Evolutionary conservation across 2,797 vertebrate species (phyloP).

Genomic region (Premnoplex brunnescens): DNA sequence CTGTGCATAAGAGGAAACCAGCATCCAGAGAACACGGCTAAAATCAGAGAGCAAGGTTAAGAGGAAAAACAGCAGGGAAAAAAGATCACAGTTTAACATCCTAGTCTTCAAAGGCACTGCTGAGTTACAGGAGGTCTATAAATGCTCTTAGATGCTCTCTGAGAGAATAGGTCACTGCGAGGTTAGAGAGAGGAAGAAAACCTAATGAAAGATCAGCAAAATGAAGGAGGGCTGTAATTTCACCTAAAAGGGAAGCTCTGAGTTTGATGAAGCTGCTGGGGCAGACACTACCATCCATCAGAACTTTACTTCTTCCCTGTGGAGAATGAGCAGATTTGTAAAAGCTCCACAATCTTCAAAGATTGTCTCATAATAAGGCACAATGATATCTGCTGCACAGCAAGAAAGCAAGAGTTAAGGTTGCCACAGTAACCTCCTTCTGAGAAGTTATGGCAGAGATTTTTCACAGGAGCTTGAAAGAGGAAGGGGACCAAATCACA

Average conservation of each 20-base stretch:
- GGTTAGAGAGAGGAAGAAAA: neutral
- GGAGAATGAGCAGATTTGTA: neutral
- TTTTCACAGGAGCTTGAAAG: neutral
- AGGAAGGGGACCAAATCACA: neutral
- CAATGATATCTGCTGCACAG: neutral
- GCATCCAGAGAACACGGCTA: neutral
- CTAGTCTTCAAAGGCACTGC: neutral
- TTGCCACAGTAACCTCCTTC: conserved; percentile 1
- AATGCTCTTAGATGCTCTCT: neutral
- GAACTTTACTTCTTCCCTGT: neutral
- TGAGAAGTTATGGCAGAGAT: neutral
- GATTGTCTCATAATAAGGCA: neutral
- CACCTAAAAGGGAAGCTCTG: neutral
- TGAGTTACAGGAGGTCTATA: conserved; percentile 15
- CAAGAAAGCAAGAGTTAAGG: neutral
- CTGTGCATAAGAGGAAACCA: neutral
- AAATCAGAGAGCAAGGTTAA: conserved; percentile 6
- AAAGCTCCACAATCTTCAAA: conserved; percentile 18
- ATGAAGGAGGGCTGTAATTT: conserved; percentile 18
- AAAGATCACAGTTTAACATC: conserved; percentile 14
- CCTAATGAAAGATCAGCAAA: neutral
- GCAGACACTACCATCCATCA: neutral
- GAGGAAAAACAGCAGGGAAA: neutral
- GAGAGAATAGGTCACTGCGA: neutral
- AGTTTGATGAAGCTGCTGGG: neutral